A percentile compares a stretch with the other conserved stretches of the same genome.
Evolutionary conservation across 2,888 invertebrate species (phyloP).

Genomic region (Standfussiana lucernea): DNA sequence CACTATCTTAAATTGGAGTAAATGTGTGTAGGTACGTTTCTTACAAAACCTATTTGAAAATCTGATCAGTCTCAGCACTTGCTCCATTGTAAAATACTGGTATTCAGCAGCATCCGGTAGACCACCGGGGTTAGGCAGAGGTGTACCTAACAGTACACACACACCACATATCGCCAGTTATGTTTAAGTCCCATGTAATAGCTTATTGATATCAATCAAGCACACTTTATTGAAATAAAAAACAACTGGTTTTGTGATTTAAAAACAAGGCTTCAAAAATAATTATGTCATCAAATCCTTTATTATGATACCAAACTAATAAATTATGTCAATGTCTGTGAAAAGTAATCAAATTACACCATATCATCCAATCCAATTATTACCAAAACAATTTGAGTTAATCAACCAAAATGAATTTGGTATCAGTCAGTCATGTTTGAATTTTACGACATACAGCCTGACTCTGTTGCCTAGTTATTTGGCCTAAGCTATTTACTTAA

Average conservation of each 20-base stretch:
- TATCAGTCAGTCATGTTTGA: conserved; percentile 19
- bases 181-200: too few relatives aligned
- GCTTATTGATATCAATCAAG: too few relatives aligned
- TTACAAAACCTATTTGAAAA: background rate
- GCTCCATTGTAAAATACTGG: background rate
- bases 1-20: background rate
- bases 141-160: too few relatives aligned
- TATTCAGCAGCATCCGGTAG: background rate
- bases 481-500: conserved; percentile 57
- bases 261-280: background rate
- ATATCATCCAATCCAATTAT: conserved; percentile 6
- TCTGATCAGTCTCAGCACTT: background rate
- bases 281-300: background rate
- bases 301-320: background rate
- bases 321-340: background rate
- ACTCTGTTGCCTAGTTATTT: conserved; percentile 29
- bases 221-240: too few relatives aligned
- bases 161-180: too few relatives aligned
- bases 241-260: background rate
- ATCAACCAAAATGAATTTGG: conserved; percentile 3
- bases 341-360: conserved; percentile 1
- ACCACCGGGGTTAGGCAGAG: too few relatives aligned
- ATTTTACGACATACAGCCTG: conserved; percentile 7
- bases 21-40: background rate
- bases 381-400: conserved; percentile 14